Conservation (phyloP, 2,113 vertebrate species). For the Sporophila hypoxantha region DNA sequence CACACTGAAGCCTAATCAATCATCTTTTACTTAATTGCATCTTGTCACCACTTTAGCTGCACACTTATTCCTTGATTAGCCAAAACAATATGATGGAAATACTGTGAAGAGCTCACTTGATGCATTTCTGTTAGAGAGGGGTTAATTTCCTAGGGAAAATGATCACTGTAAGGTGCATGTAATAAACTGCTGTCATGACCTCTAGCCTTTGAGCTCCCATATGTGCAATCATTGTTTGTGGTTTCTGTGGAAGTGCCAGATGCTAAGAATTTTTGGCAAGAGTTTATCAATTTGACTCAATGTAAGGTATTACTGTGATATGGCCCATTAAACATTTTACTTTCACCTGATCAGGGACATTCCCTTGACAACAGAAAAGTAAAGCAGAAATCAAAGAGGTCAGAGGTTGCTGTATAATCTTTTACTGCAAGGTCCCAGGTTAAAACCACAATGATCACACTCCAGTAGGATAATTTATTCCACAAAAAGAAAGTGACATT, state of each 20-base stretch:
- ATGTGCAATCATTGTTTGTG: constrained; percentile 45
- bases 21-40: constrained; percentile 53
- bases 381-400: constrained; percentile 68
- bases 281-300: constrained; percentile 42
- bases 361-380: constrained; percentile 46
- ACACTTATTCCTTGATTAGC: neutral
- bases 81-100: constrained; percentile 38
- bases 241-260: constrained; percentile 47
- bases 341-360: constrained; percentile 29
- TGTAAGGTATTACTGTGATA: constrained; percentile 44
- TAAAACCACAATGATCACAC: constrained; percentile 68
- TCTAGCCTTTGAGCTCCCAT: constrained; percentile 48
- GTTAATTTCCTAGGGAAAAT: constrained; percentile 47
- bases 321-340: constrained; percentile 46
- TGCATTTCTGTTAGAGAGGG: constrained; percentile 3
- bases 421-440: constrained; percentile 60
- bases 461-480: constrained; percentile 43
- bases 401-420: constrained; percentile 61
- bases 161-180: constrained; percentile 57
- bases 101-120: neutral
- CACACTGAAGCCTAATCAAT: constrained; percentile 40
- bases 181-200: constrained; percentile 70
- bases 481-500: constrained; percentile 41
- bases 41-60: constrained; percentile 23
- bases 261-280: constrained; percentile 57